Evolutionary conservation across 2,797 vertebrate species (phyloP).

Genomic region (Amniataba percoides): DNA sequence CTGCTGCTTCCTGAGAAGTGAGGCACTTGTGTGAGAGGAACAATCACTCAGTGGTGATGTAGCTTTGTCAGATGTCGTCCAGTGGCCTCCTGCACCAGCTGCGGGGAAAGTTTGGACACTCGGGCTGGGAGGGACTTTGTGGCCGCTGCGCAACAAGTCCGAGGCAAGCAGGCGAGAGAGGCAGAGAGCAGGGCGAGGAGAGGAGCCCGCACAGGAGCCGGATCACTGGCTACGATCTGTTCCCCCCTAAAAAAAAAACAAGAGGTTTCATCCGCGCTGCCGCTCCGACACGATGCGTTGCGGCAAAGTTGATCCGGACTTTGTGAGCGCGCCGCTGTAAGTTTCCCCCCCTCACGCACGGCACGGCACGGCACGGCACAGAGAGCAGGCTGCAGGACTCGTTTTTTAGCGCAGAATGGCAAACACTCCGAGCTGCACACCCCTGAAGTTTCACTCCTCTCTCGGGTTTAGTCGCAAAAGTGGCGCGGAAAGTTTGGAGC

Average conservation of each 20-base stretch:
- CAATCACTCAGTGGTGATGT: background rate
- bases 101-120: slow-evolving; percentile 11
- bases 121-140: slow-evolving; percentile 75
- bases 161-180: slow-evolving; percentile 46
- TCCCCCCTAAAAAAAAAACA: background rate
- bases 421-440: background rate
- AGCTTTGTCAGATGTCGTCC: slow-evolving; percentile 1
- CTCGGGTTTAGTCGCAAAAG: background rate
- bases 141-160: slow-evolving; percentile 70
- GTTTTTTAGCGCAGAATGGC: background rate
- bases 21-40: background rate
- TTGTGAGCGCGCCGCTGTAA: slow-evolving; percentile 41
- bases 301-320: slow-evolving; percentile 49
- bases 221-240: background rate
- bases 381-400: background rate
- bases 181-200: slow-evolving; percentile 40
- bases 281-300: slow-evolving; percentile 11
- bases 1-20: background rate
- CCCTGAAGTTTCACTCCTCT: background rate
- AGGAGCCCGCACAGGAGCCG: background rate
- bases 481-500: background rate
- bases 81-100: background rate
- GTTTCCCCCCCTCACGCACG: slow-evolving; percentile 15
- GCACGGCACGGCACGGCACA: background rate
- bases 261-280: background rate